These are phyloP conservation scores for Lagorchestes hirsutus DNA, from an alignment of 2,797 vertebrate species.

Conservation along the genomic window DNA sequence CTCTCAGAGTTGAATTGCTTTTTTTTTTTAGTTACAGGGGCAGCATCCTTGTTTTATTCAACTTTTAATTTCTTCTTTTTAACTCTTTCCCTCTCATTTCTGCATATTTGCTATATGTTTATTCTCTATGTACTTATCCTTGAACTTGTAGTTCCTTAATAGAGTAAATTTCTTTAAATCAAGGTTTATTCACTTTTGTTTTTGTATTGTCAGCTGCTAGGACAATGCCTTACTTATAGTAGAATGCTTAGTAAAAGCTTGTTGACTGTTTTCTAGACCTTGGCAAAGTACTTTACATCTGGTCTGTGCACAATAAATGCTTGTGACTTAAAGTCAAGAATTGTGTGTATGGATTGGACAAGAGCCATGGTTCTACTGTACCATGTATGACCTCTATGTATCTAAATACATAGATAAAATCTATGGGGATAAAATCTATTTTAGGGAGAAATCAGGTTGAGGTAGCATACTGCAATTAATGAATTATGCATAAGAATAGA, in stretches of 20 bases:
- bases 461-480: background rate
- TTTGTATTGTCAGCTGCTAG: background rate
- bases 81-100: background rate
- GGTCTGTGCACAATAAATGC: background rate
- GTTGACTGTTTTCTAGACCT: background rate
- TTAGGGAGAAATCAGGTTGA: background rate
- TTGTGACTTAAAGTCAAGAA: background rate
- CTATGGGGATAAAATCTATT: background rate
- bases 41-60: background rate
- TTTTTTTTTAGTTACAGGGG: slow-evolving; percentile 22
- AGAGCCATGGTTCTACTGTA: background rate
- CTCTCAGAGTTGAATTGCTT: background rate
- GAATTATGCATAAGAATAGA: background rate
- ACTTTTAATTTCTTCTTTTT: background rate
- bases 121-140: slow-evolving; percentile 6
- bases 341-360: background rate
- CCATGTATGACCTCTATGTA: background rate
- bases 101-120: slow-evolving; percentile 21
- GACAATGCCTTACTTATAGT: background rate
- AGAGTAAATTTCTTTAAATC: background rate
- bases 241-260: background rate
- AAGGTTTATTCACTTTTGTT: background rate
- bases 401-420: too few species aligned
- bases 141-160: background rate
- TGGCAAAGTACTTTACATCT: background rate